Evolutionary conservation across 2,888 invertebrate genomes (phyloP).

Genomic region (Ptychoptera albimana): DNA sequence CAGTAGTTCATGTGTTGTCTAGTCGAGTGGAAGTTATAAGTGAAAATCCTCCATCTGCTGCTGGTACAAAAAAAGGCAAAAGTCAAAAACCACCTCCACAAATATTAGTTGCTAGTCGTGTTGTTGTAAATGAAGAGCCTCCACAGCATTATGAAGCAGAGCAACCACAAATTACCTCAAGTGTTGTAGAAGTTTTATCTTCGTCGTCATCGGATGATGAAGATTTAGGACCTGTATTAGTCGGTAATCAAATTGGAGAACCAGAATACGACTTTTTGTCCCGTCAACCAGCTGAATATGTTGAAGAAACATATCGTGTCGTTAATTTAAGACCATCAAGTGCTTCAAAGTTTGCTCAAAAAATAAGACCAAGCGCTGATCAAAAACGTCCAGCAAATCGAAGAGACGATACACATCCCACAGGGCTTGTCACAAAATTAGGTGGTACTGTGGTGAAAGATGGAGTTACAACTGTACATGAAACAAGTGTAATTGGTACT

Average conservation of each 20-base stretch:
- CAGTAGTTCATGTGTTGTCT: constrained; percentile 31
- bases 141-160: constrained; percentile 2
- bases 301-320: constrained; percentile 72
- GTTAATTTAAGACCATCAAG: constrained; percentile 58
- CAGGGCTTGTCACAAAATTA: constrained; percentile 67
- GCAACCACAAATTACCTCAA: constrained; percentile 30
- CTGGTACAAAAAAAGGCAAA: constrained; percentile 19
- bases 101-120: constrained; percentile 18
- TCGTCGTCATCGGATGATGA: constrained; percentile 7
- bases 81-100: constrained; percentile 13
- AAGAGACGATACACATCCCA: constrained; percentile 45
- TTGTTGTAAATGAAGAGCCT: constrained; percentile 21
- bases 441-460: constrained; percentile 72
- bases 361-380: constrained; percentile 24
- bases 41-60: constrained; percentile 18
- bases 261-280: constrained; percentile 76
- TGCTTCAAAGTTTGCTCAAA: constrained; percentile 26
- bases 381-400: constrained; percentile 24
- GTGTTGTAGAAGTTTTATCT: constrained; percentile 39
- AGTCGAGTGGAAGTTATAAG: constrained; percentile 23
- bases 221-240: constrained; percentile 32
- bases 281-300: constrained; percentile 67
- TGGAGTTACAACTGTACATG: constrained; percentile 68
- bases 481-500: constrained; percentile 80
- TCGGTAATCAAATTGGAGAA: constrained; percentile 59